Evolutionary conservation across 2,888 invertebrate genomes (phyloP).

Genomic region (Notocelia uddmanniana): DNA sequence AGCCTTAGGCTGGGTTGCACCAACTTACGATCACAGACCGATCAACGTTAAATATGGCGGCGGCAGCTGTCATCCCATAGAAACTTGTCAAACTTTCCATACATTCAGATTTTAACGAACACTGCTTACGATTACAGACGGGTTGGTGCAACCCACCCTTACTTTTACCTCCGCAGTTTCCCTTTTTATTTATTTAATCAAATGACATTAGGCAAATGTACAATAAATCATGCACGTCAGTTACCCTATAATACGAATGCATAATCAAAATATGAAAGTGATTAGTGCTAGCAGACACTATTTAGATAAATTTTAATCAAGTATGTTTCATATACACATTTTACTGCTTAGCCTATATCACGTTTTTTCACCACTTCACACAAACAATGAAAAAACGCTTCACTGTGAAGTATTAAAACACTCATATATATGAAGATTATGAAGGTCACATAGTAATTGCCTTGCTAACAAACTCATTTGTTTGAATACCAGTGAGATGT

Average conservation of each 20-base stretch:
- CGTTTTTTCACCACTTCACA: neutral
- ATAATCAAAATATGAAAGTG: neutral
- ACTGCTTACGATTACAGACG: too few relatives aligned
- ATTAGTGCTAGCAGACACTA: neutral
- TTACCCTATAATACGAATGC: neutral
- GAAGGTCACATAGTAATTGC: slow-evolving; percentile 19
- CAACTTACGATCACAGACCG: too few relatives aligned
- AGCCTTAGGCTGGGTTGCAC: too few relatives aligned
- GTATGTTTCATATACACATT: neutral
- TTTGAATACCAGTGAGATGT: slow-evolving; percentile 22
- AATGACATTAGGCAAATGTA: too few relatives aligned
- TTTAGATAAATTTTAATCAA: neutral
- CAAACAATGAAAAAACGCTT: neutral
- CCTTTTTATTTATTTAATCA: too few relatives aligned
- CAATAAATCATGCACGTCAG: too few relatives aligned
- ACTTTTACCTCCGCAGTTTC: neutral
- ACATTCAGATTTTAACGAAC: too few relatives aligned
- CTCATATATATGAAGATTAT: neutral
- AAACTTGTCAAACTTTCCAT: too few relatives aligned
- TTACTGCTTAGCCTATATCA: neutral
- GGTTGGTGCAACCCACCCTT: too few relatives aligned
- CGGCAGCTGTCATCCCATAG: too few relatives aligned
- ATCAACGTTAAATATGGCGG: too few relatives aligned
- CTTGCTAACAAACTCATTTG: slow-evolving; percentile 1
- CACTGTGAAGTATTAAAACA: neutral